Percentiles rank a stretch among this genome's conserved stretches.
phyloP scores from a whole-genome alignment of 2,797 vertebrate genomes.

The Thripadectes ignobilis region DNA sequence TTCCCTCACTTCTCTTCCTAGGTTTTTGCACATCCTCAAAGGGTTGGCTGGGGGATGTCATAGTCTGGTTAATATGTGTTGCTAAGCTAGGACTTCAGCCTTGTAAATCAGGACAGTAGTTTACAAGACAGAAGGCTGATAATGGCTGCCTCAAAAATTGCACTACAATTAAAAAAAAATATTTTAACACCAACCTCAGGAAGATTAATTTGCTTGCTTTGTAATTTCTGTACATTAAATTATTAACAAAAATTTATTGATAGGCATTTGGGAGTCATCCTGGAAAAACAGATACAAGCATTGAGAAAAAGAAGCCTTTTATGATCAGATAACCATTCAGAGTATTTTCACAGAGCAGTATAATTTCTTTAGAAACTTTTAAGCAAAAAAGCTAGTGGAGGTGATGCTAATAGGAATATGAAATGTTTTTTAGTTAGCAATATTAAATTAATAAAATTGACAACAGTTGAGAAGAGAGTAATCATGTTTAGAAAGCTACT shows the following conservation, averaged over 20 bases:
- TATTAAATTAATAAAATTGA: not conserved
- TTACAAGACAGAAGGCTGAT: not conserved
- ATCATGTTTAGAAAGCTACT: not conserved
- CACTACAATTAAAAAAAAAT: not conserved
- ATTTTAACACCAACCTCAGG: not conserved
- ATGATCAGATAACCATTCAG: not conserved
- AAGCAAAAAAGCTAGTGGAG: not conserved
- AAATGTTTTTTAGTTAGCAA: slow-evolving; percentile 28
- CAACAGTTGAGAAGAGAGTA: not conserved
- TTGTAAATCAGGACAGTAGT: not conserved
- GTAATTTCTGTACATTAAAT: not conserved
- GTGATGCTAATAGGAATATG: not conserved
- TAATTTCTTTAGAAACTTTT: not conserved
- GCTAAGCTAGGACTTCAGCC: not conserved
- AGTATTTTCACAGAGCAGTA: not conserved
- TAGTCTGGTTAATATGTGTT: not conserved
- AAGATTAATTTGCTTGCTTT: not conserved
- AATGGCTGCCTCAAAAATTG: not conserved
- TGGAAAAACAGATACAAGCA: not conserved
- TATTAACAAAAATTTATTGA: not conserved
- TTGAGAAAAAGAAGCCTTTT: not conserved
- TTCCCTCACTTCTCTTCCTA: not conserved
- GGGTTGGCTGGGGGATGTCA: not conserved
- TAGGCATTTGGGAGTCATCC: not conserved
- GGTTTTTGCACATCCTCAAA: not conserved